Evolutionary conservation across 2,113 vertebrate genomes (phyloP), one percentile per base, ranked within the genome.

Genomic region (Phalacrocorax pelagicus): DNA sequence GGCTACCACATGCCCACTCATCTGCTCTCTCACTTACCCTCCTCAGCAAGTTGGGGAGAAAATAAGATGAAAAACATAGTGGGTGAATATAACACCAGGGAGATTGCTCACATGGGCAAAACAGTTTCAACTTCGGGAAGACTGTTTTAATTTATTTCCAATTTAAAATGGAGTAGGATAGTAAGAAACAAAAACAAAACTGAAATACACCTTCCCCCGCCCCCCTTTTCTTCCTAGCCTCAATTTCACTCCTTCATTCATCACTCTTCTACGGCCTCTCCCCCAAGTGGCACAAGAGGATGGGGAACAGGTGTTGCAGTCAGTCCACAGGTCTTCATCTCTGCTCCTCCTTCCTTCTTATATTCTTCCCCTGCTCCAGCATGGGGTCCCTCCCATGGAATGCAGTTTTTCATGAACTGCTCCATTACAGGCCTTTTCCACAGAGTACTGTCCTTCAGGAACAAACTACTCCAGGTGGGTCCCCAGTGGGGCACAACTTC

Each of bases 261-360:
- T 14, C 54, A 23, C 8, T 23, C 46, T 32, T 51, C 58, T 24
- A 51, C 15, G 11, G 62, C 46, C n/a, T 32, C 12, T 78, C 5
- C 15, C 16, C 9, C 15, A 15, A 5, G 38, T 2, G 3, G 44
- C 4, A 3, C 44, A 47, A 22, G 1, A 8, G 1, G 10, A 51
- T 21, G 6, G 51, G 59, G 24, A 61, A 86, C 26, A 29, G 38
- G 6, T 23, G 20, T 18, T 80, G 22, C 3, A 6, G 26, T 32
- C 27, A 30, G 26, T 54, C 40, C 19, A 40, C 13, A 30, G 5
- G 16, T 55, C 14, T 72, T 36, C 38, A 38, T 38, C 38, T 38
- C 38, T 72, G 27, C 20, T 1, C 1, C 15, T 55, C 51, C 36
- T 32, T 72, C 36, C 36, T 55, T 19, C 29, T 38, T 27, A 30